Conservation (phyloP, 1,140 invertebrate genomes). For the Bradynema listronoti region DNA sequence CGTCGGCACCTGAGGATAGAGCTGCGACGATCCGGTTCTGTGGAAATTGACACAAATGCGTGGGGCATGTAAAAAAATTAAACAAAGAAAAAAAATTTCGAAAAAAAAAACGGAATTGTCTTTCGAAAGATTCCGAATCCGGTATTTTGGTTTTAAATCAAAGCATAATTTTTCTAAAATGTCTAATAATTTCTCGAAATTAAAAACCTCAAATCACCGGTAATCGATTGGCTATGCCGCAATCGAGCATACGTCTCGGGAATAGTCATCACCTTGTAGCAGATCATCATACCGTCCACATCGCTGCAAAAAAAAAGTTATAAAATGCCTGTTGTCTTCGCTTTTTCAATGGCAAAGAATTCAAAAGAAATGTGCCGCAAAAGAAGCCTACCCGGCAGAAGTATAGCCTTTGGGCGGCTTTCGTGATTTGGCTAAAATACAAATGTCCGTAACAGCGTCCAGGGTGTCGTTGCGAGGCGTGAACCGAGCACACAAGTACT, state of each 20-base stretch:
- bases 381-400: slow-evolving; percentile 34
- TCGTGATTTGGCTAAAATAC: slow-evolving; percentile 25
- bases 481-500: slow-evolving; percentile 40
- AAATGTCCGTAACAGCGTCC: slow-evolving; percentile 41
- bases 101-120: not conserved
- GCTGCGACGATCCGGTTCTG: not conserved
- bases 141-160: slow-evolving; percentile 10
- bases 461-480: slow-evolving; percentile 40
- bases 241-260: slow-evolving; percentile 33
- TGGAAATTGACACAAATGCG: not conserved
- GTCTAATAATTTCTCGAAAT: not conserved
- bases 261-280: slow-evolving; percentile 37
- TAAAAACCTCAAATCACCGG: slow-evolving; percentile 28
- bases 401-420: slow-evolving; percentile 44
- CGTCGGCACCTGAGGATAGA: not conserved
- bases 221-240: slow-evolving; percentile 26
- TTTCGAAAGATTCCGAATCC: not conserved
- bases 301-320: slow-evolving; percentile 27
- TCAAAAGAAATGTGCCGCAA: too few relatives aligned
- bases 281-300: slow-evolving; percentile 36
- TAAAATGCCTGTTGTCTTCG: slow-evolving; percentile 3
- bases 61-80: not conserved
- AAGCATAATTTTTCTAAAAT: not conserved
- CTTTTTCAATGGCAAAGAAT: not conserved
- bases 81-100: not conserved